Base-by-base conservation (phyloP, 2,888 invertebrate species). In the Julus scanicus region DNA sequence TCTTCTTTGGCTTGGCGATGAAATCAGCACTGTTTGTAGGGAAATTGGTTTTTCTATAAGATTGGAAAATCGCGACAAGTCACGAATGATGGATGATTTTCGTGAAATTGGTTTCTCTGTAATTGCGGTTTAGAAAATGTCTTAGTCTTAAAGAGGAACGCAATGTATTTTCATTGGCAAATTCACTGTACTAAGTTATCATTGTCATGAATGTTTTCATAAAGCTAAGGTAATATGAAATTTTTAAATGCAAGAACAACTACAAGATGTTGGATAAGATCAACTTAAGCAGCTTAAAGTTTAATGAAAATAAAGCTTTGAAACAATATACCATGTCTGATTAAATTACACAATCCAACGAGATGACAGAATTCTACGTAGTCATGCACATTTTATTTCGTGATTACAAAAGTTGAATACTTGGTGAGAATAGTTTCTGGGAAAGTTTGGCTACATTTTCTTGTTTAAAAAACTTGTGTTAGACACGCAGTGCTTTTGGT, bases 21-120 rank as follows among this genome's bases (percentile, higher is more conserved):
- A 11, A 29, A 29, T 29, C n/a, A 29, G 29, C 9, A 20, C 20
- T 29, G 9, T 71, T 71, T 71, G 8, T 29, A 9, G 71, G 20
- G 71, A 71, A 71, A n/a, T 71, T 71, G 29, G 6, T 29, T 71
- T 71, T 71, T 71, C 71, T 71, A 1, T 20, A 71, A 71, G 71
- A 71, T 71, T 29, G 71, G 29, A 29, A n/a, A 71, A n/a, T 71
- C 13, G 71, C 20, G 71, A 71, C 29, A 71, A 71, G 71, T 71
- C 71, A 71, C 71, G 71, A 29, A 71, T 71, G 71, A 71, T 71
- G 71, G 71, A 71, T 71, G 71, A 11, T 71, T 29, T 29, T 71
- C 9, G 29, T 29, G 29, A 71, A 71, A 71, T 71, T 71, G 71
- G 29, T 71, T 71, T 71, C 29, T 71, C n/a, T 8, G 71, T 71